A percentile compares a stretch with the other conserved stretches of the same genome.
Conservation (phyloP, 1,140 invertebrate genomes). For the Drosophila mauritiana region DNA sequence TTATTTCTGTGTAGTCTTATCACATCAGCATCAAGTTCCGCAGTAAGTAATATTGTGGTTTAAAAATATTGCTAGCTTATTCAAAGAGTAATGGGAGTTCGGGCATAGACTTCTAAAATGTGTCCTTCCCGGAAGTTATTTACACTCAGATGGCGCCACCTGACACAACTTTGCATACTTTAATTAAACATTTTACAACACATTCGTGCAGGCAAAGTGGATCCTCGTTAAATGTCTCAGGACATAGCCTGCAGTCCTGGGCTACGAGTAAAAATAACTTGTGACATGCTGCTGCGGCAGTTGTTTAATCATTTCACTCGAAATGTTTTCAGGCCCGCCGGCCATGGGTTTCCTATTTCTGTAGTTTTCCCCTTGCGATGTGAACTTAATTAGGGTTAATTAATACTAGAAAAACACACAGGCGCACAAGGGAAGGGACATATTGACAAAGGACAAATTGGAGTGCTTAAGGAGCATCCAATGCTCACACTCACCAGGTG, state of each 20-base stretch:
- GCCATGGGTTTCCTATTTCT: conserved; percentile 10
- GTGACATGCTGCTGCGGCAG: conserved; percentile 26
- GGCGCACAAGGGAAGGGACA: background rate
- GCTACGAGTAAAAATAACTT: conserved; percentile 43
- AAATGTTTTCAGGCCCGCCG: conserved; percentile 38
- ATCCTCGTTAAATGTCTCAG: conserved; percentile 68
- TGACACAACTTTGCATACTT: conserved; percentile 74
- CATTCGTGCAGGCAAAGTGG: conserved; percentile 45
- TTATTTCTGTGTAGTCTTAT: too few species aligned
- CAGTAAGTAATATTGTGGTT: too few species aligned
- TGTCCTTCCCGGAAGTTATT: conserved; percentile 60
- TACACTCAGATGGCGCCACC: conserved; percentile 58
- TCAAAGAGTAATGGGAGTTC: background rate
- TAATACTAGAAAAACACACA: conserved; percentile 66
- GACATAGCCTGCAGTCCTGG: conserved; percentile 57
- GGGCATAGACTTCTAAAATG: background rate
- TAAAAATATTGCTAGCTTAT: background rate
- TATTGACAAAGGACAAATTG: conserved; percentile 67
- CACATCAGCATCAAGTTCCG: too few species aligned
- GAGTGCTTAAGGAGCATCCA: conserved; percentile 36
- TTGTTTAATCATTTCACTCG: conserved; percentile 61
- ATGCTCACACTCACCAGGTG: background rate
- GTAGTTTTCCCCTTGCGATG: conserved; percentile 32
- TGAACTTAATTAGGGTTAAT: conserved; percentile 78
- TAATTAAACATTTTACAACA: conserved; percentile 70